Base-by-base conservation (phyloP, 2,888 invertebrate genomes). In the Chymomyza caudatula region DNA sequence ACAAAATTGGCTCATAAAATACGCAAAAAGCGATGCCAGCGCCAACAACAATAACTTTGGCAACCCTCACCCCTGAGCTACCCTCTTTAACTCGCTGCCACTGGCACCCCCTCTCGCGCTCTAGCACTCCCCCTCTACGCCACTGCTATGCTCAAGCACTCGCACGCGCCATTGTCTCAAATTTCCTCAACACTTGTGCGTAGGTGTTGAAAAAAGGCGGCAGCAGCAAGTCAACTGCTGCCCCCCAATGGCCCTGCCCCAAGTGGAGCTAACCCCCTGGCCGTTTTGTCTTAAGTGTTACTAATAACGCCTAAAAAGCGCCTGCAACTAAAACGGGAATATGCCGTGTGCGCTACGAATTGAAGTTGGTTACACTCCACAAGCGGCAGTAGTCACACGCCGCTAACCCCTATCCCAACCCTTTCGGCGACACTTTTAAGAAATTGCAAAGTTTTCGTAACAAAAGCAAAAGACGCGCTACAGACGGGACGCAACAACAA, bases 371-470 rank as follows among this genome's bases (percentile, higher is more conserved):
- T 37, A 37, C 29, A 37, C 29, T 37, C 11, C 11, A 54, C n/a
- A 25, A 25, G n/a, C 13, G n/a, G 3, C n/a, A 42, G 15, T 42
- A 29, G 4, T 15, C 20, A 6, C n/a, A 37, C 29, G 11, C 29
- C 29, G 11, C 29, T 11, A 37, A 37, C 8, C 29, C 29, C 4
- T 1, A 4, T 29, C 29, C 29, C 44, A 19, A 47, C 47, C 47
- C 47, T 15, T 47, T 37, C 44, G 59, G 67, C 65, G 75, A 77
- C 86, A 77, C 83, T 80, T 85, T 78, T 73, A 81, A 85, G 78
- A 84, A 85, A 86, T 84, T 87, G 82, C 76, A 84, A 86, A 85
- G 86, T 81, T 81, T 85, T 80, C 66, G 47, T 19, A 19, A 47
- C 47, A 47, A 47, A 47, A 47, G 19, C 47, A 47, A 47, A 47